Evolutionary conservation across 2,797 vertebrate species (phyloP), one percentile per base, ranked within the genome.

Genomic region (Trematomus bernacchii): DNA sequence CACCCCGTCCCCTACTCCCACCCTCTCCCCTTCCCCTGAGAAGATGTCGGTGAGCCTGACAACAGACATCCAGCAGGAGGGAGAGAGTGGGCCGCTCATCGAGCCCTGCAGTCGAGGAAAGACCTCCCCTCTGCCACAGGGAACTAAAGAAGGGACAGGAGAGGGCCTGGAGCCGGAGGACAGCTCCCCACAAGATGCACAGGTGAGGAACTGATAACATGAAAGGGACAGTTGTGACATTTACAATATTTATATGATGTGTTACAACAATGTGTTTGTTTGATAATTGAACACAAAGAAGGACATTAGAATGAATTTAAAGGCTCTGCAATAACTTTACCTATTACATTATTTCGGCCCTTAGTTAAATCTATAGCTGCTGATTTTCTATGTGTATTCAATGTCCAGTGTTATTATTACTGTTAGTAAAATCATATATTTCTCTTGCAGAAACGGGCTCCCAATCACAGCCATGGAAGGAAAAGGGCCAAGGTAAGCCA

Each of bases 11-110:
- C 88, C 86, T 71, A 85, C 74, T 87, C 87, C 89, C 89, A 82
- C 90, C 91, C 87, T 91, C 91, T 88, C 89, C 91, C 91, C 90
- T 87, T 92, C 92, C 85, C 89, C 80, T 55, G 91, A 94, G 91
- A 97, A 96, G 95, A 98, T 99, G 97, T 98, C 97, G 93, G 96
- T 95, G 93, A 97, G 96, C 94, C 95, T 94, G 95, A 96, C 59
- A 92, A 93, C 66, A 91, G 97, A 98, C 93, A 97, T 97, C 95
- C 97, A 97, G 96, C 97, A 96, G 96, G 98, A 99, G 94, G 97
- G 96, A n/a, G 97, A 98, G 93, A 96, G 96, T 92, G 96, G 96
- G 79, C 94, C 94, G 90, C 93, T 97, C 18, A 95, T 96, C 46
- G 98, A 99, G 76, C 91, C 95, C 96, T 85, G 93, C 95, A 87